Base-by-base conservation (phyloP, 2,888 invertebrate genomes). In the Pecten maximus region DNA sequence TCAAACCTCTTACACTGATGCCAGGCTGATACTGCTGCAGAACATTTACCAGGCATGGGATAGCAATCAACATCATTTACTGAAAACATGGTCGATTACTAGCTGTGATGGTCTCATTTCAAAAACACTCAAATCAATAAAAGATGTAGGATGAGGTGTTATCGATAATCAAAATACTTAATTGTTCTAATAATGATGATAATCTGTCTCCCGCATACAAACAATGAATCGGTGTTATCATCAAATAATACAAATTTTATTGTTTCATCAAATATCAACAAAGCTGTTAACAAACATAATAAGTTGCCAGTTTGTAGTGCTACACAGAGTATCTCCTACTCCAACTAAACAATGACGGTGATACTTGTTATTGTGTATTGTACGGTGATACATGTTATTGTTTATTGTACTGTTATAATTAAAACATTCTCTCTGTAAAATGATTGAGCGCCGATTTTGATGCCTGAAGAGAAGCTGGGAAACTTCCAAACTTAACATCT, bases 401-500 rank as follows among this genome's bases (percentile, higher is more conserved):
- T 35, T 28, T 74, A 35, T 74, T 12, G 28, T 74, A 10, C 15
- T 35, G 74, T 10, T 1, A 35, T 28, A 23, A 28, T 44, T 23
- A 74, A 4, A 74, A 74, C 35, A 74, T 74, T 74, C 74, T 74
- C 28, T 10, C 0, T 35, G 19, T 54, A 19, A 74, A 44, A 74
- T 15, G 35, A 74, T 74, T 19, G 28, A 35, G 74, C 35, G 23
- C 74, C 28, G 74, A 74, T 74, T 35, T 74, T 74, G 74, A 74
- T 28, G 74, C 74, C 74, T 74, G 74, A 74, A 74, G 74, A 74
- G 74, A 35, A 28, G 74, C 23, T 74, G 74, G 74, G 35, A 74
- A 74, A 74, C 35, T 35, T 74, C 74, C 74, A 28, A 74, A 28
- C 28, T 35, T 74, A 74, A 35, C 74, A 74, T 74, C 74, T 28